Conservation (phyloP, 2,113 vertebrate species). For the Stegastes partitus region DNA sequence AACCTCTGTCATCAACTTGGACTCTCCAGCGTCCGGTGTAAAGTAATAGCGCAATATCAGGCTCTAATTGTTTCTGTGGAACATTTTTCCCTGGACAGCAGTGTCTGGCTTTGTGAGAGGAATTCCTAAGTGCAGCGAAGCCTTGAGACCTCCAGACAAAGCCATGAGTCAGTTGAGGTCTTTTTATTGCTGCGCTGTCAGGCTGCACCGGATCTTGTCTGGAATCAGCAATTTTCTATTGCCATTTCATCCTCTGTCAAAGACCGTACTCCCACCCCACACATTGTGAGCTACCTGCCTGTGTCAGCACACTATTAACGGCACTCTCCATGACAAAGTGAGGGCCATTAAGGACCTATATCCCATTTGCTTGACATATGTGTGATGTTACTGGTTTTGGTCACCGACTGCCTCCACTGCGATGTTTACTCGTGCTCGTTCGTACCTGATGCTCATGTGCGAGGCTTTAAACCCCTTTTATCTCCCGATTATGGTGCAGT, state of each 20-base stretch:
- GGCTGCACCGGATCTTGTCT: conserved; percentile 17
- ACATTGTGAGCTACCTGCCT: conserved; percentile 24
- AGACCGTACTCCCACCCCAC: conserved; percentile 31
- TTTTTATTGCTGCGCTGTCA: conserved; percentile 65
- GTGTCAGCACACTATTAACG: conserved; percentile 47
- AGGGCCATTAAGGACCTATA: conserved; percentile 10
- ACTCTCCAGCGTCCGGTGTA: background rate
- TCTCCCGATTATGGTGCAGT: too few species aligned
- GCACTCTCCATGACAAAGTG: conserved; percentile 6
- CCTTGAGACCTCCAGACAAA: conserved; percentile 53
- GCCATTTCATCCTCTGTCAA: conserved; percentile 50
- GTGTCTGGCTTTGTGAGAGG: background rate
- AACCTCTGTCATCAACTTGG: too few species aligned
- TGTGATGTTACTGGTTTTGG: conserved; percentile 7
- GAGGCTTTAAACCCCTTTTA: background rate
- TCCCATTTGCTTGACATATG: conserved; percentile 3
- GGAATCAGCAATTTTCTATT: conserved; percentile 70
- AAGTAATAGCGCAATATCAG: background rate
- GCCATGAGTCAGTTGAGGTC: conserved; percentile 55
- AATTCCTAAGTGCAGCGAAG: conserved; percentile 16
- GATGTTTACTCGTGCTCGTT: background rate
- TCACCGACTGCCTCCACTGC: background rate
- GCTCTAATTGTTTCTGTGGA: conserved; percentile 7
- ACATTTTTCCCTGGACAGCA: conserved; percentile 11
- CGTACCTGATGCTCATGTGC: too few species aligned